phyloP scores from a whole-genome alignment of 2,888 invertebrate species.

The Campopleginae sp. region DNA sequence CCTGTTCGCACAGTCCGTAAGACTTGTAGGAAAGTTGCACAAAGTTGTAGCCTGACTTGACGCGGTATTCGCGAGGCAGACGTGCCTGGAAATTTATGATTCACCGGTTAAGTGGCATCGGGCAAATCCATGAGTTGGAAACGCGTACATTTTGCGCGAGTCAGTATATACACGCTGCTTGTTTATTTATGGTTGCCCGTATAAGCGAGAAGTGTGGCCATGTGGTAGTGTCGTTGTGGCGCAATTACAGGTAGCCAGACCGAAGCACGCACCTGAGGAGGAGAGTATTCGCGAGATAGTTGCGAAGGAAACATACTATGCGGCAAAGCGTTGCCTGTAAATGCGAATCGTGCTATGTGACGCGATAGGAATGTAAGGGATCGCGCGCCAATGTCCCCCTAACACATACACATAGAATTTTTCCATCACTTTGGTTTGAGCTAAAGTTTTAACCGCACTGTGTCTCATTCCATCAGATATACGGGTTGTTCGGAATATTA shows the following conservation, averaged over 20 bases:
- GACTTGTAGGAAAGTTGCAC: neutral
- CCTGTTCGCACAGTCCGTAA: neutral
- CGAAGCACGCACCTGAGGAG: slow-evolving; percentile 35
- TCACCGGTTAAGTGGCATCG: slow-evolving; percentile 57
- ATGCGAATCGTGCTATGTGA: slow-evolving; percentile 28
- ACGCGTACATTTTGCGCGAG: slow-evolving; percentile 44
- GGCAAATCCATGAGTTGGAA: slow-evolving; percentile 49
- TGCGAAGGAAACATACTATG: slow-evolving; percentile 29
- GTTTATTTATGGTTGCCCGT: slow-evolving; percentile 60
- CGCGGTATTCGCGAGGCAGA: slow-evolving; percentile 36
- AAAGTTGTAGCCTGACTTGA: slow-evolving; percentile 15
- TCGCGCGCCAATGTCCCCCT: slow-evolving; percentile 21
- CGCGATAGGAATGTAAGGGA: slow-evolving; percentile 31
- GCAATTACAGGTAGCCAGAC: slow-evolving; percentile 62
- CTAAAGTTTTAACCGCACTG: neutral
- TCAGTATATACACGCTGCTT: slow-evolving; percentile 23
- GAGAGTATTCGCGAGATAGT: neutral
- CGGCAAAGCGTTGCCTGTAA: slow-evolving; percentile 35
- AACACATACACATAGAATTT: slow-evolving; percentile 3
- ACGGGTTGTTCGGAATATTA: neutral
- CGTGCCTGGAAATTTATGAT: slow-evolving; percentile 56
- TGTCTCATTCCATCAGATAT: neutral
- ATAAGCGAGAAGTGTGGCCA: slow-evolving; percentile 20
- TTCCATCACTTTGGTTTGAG: slow-evolving; percentile 1
- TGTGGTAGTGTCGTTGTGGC: slow-evolving; percentile 46